Conservation (phyloP, 2,888 invertebrate genomes). For the Sphaerophoria rueppellii region DNA sequence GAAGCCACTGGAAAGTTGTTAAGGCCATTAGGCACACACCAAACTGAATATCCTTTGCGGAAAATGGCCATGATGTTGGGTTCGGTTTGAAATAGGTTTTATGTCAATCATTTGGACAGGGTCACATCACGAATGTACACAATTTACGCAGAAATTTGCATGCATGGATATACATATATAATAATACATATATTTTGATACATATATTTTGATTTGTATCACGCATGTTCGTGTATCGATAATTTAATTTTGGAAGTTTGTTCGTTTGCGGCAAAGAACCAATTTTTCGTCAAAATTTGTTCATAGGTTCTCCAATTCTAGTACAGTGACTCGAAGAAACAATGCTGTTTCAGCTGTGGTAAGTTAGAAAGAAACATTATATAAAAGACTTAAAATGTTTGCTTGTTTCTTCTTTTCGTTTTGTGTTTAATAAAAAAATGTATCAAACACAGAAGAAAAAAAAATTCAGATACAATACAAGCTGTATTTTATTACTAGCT, state of each 20-base stretch:
- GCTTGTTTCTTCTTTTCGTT: too few species aligned
- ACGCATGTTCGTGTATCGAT: conserved; percentile 30
- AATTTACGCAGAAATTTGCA: not conserved
- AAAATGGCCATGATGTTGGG: conserved; percentile 9
- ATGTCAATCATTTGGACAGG: conserved; percentile 33
- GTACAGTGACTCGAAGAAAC: conserved; percentile 1
- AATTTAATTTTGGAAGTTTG: conserved; percentile 60
- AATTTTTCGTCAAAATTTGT: conserved; percentile 4
- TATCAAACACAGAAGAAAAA: too few species aligned
- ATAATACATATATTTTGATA: too few species aligned
- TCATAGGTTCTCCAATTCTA: not conserved
- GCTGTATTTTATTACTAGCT: too few species aligned
- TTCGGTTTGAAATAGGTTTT: conserved; percentile 16
- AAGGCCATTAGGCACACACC: conserved; percentile 46
- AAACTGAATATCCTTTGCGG: conserved; percentile 48
- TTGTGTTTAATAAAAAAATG: too few species aligned
- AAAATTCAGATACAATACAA: too few species aligned
- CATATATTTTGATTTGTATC: conserved; percentile 13
- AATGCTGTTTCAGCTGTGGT: not conserved
- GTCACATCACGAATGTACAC: conserved; percentile 34
- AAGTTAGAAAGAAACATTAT: not conserved
- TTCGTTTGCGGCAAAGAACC: conserved; percentile 45
- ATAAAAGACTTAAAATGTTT: too few species aligned
- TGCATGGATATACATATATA: not conserved
- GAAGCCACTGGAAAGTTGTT: conserved; percentile 55